Percentiles rank a stretch among this genome's conserved stretches.
Conservation (phyloP, 2,113 vertebrate species). For the Tautogolabrus adspersus region DNA sequence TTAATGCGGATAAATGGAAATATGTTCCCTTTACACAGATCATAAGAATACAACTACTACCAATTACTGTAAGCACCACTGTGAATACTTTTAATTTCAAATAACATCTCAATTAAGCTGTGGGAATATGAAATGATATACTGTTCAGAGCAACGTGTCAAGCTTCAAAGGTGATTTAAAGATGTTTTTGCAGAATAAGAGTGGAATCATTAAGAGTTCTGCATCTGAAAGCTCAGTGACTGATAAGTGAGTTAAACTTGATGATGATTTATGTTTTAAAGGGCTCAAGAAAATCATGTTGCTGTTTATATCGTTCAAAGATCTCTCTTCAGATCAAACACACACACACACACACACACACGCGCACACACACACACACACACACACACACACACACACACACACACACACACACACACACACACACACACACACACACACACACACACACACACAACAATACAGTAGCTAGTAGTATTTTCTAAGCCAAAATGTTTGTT, state of each 20-base stretch:
- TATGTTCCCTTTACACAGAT: slow-evolving; percentile 32
- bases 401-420: not conserved
- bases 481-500: too few species aligned
- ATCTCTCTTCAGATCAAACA: slow-evolving; percentile 5
- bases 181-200: slow-evolving; percentile 15
- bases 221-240: slow-evolving; percentile 5
- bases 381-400: too few species aligned
- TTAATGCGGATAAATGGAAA: slow-evolving; percentile 71
- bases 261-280: slow-evolving; percentile 33
- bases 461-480: slow-evolving; percentile 20
- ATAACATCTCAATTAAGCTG: slow-evolving; percentile 15
- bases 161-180: slow-evolving; percentile 30
- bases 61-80: slow-evolving; percentile 23
- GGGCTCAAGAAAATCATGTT: slow-evolving; percentile 42
- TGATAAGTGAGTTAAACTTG: slow-evolving; percentile 19
- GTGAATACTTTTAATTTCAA: slow-evolving; percentile 25
- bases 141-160: slow-evolving; percentile 24
- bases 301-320: slow-evolving; percentile 48
- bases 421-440: slow-evolving; percentile 1
- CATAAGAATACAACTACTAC: slow-evolving; percentile 48
- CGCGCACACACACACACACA: slow-evolving; percentile 7
- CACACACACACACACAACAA: slow-evolving; percentile 13
- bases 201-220: slow-evolving; percentile 18
- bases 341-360: not conserved
- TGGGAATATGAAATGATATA: slow-evolving; percentile 16